phyloP scores from a whole-genome alignment of 2,797 vertebrate genomes.

The Labroides dimidiatus region DNA sequence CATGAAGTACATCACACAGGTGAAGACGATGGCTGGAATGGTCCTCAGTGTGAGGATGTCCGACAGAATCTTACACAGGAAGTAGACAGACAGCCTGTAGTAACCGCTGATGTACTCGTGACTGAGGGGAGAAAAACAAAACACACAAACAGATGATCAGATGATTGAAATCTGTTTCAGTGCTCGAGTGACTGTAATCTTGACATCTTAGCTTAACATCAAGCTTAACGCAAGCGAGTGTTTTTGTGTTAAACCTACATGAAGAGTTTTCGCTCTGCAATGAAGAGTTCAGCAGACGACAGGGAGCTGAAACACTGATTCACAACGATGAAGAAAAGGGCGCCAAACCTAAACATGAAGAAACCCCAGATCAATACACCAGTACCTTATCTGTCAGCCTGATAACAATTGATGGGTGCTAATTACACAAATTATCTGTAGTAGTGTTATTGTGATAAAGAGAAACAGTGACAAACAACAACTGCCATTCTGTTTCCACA shows the following conservation, averaged over 20 bases:
- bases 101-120: constrained; percentile 98
- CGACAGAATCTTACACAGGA: constrained; percentile 90
- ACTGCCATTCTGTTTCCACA: too few species aligned
- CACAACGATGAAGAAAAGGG: constrained; percentile 87
- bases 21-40: constrained; percentile 88
- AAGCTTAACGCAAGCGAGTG: neutral
- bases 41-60: constrained; percentile 92
- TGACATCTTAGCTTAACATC: neutral
- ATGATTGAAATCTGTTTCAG: too few species aligned
- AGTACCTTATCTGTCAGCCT: too few species aligned
- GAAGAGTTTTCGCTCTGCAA: constrained; percentile 89
- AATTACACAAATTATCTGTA: too few species aligned
- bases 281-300: constrained; percentile 90
- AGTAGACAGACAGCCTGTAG: constrained; percentile 92
- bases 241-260: constrained; percentile 77
- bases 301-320: constrained; percentile 89
- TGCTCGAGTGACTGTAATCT: too few species aligned
- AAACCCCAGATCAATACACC: too few species aligned
- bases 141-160: neutral
- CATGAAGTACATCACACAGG: constrained; percentile 91
- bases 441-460: too few species aligned
- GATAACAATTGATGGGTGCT: too few species aligned
- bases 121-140: constrained; percentile 69
- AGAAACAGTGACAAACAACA: too few species aligned
- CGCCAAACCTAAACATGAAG: constrained; percentile 81